phyloP scores from a whole-genome alignment of 2,888 invertebrate species.

The Morpho deidamia region DNA sequence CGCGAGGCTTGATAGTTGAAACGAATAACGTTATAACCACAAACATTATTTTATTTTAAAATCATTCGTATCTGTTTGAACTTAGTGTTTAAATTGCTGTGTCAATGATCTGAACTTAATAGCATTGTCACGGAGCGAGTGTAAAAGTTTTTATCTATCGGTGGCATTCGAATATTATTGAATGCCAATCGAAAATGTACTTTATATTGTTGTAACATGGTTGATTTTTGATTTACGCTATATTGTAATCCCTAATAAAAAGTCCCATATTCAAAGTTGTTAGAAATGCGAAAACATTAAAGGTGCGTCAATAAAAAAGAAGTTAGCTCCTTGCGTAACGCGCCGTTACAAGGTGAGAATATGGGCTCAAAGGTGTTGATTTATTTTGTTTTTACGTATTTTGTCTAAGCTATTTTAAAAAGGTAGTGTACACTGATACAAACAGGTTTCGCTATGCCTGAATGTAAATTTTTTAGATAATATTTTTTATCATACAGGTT shows the following conservation, averaged over 20 bases:
- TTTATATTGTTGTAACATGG: conserved; percentile 28
- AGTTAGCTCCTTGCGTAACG: conserved; percentile 70
- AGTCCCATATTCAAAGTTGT: conserved; percentile 68
- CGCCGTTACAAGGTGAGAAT: conserved; percentile 56
- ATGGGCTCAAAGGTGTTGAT: conserved; percentile 48
- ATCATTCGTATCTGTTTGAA: conserved; percentile 3
- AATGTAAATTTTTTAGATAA: neutral
- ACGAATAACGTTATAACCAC: conserved; percentile 31
- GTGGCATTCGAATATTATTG: conserved; percentile 45
- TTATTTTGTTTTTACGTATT: conserved; percentile 38
- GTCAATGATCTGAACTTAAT: conserved; percentile 26
- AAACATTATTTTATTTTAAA: conserved; percentile 22
- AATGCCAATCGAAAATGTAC: conserved; percentile 30
- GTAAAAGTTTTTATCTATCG: conserved; percentile 70
- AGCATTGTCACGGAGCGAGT: conserved; percentile 33
- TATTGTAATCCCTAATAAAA: conserved; percentile 53
- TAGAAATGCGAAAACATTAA: conserved; percentile 64
- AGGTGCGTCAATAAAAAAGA: conserved; percentile 75
- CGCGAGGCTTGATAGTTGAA: conserved; percentile 42
- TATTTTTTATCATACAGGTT: no score
- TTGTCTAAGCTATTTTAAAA: conserved; percentile 24
- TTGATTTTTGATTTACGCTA: conserved; percentile 22
- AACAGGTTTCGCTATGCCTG: conserved; percentile 3
- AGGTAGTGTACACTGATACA: conserved; percentile 2
- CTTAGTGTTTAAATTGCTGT: conserved; percentile 28